Conservation (phyloP, 2,113 vertebrate genomes). For the Pontoporia blainvillei region DNA sequence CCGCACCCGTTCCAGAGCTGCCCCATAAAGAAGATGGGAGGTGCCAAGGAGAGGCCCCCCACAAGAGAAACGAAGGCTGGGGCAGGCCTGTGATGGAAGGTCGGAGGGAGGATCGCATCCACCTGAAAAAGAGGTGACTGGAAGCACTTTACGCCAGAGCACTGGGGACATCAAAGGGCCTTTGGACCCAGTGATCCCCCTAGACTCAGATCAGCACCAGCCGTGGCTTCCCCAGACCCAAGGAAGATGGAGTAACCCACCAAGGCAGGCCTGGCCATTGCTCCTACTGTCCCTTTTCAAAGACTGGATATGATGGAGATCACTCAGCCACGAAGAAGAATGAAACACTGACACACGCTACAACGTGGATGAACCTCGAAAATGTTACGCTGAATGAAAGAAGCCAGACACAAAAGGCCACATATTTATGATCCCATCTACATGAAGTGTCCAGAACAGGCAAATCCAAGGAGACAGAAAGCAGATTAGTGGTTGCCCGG, state of each 20-base stretch:
- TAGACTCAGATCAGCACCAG: background rate
- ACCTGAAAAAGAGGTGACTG: background rate
- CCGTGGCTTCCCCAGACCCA: background rate
- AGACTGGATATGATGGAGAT: background rate
- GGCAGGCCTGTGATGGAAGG: background rate
- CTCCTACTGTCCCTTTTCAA: background rate
- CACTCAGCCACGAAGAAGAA: fast-evolving
- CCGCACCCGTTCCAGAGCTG: background rate
- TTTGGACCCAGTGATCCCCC: background rate
- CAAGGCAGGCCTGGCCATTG: background rate
- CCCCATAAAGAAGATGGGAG: background rate
- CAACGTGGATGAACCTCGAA: background rate
- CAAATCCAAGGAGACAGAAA: background rate
- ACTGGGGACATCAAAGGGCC: background rate
- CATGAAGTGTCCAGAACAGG: background rate
- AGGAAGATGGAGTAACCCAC: background rate
- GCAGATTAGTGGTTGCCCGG: background rate
- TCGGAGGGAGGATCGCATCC: background rate
- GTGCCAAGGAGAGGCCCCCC: background rate
- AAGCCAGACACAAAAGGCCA: background rate
- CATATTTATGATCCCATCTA: background rate
- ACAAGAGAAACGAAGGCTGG: background rate
- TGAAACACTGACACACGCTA: fast-evolving
- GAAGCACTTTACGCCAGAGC: background rate
- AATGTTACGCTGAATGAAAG: background rate